These are phyloP conservation scores for Diaprepes abbreviatus DNA, from an alignment of 2,888 invertebrate species.

Conservation along the genomic window DNA sequence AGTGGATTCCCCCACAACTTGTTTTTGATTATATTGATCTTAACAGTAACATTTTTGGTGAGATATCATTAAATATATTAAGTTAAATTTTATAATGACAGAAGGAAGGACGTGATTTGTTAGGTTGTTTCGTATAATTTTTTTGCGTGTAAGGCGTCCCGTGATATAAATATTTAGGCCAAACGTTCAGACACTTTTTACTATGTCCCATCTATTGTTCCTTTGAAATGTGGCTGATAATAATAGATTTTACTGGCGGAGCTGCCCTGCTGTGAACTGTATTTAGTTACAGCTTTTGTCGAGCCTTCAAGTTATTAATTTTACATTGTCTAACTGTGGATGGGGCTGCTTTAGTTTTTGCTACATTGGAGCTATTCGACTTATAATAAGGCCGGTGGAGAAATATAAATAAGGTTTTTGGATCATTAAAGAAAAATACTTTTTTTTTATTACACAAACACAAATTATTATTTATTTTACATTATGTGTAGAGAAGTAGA, in stretches of 20 bases:
- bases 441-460: too few species aligned
- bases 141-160: background rate
- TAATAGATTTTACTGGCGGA: background rate
- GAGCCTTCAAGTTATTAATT: background rate
- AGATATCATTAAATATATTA: background rate
- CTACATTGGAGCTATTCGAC: background rate
- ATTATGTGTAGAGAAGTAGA: too few species aligned
- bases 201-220: background rate
- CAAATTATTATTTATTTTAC: too few species aligned
- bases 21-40: too few species aligned
- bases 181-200: background rate
- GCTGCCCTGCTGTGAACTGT: background rate
- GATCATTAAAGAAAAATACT: too few species aligned
- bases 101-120: background rate
- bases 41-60: too few species aligned
- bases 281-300: conserved; percentile 1
- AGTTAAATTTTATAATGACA: background rate
- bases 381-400: background rate
- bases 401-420: too few species aligned
- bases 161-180: background rate
- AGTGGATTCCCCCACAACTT: too few species aligned
- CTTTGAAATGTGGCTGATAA: background rate
- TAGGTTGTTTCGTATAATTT: background rate
- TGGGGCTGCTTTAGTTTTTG: background rate
- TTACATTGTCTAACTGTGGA: conserved; percentile 4